phyloP scores from a whole-genome alignment of 1,140 invertebrate species.

The Himalopsyche phryganea region DNA sequence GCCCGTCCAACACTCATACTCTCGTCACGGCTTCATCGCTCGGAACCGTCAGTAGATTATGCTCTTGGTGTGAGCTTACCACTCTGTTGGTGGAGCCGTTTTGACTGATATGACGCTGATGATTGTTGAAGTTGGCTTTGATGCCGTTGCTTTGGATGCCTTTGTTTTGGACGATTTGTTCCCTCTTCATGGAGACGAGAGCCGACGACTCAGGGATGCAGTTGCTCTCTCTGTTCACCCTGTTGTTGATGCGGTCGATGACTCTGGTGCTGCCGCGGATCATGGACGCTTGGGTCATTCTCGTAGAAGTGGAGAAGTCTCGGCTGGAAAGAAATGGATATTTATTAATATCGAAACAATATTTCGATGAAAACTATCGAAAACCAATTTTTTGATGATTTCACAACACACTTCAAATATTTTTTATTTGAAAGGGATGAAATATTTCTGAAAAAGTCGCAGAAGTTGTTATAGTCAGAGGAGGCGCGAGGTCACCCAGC shows the following conservation, averaged over 20 bases:
- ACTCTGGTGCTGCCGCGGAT: conserved; percentile 24
- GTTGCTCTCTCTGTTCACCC: conserved; percentile 21
- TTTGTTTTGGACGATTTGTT: not conserved
- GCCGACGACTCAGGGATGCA: conserved; percentile 21
- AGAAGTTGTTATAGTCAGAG: no score
- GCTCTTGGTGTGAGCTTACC: conserved; percentile 15
- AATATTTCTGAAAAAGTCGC: no score
- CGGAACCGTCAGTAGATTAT: conserved; percentile 20
- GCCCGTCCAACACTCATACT: conserved; percentile 31
- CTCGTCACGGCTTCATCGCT: conserved; percentile 32
- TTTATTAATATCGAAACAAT: no score
- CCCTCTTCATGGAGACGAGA: conserved; percentile 20
- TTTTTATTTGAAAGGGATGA: no score
- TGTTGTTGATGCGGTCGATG: conserved; percentile 10
- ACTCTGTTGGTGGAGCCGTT: conserved; percentile 9
- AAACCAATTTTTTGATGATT: no score
- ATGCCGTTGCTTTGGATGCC: not conserved
- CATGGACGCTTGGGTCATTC: conserved; percentile 31
- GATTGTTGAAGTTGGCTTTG: conserved; percentile 9
- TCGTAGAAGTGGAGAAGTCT: conserved; percentile 31
- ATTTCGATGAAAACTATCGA: no score
- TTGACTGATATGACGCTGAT: not conserved
- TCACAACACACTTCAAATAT: no score
- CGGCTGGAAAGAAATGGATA: conserved; percentile 20
- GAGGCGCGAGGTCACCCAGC: no score